Evolutionary conservation across 2,797 vertebrate genomes (phyloP).

Genomic region (Melanotaenia maccullochi): DNA sequence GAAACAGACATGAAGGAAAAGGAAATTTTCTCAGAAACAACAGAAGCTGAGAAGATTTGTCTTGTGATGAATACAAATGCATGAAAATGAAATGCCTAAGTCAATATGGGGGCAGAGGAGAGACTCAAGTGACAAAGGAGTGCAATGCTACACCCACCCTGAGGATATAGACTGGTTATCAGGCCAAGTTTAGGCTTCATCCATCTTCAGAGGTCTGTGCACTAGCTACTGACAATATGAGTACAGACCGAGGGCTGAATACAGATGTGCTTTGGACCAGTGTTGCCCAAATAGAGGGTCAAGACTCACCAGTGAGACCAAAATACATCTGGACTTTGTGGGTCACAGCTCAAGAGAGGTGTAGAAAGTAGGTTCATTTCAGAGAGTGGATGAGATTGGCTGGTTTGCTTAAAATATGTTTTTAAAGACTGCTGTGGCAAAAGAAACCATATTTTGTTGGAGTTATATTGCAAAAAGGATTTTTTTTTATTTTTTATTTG

Average conservation of each 20-base stretch:
- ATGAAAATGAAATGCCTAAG: conserved; percentile 76
- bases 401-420: conserved; percentile 24
- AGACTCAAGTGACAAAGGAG: conserved; percentile 69
- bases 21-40: conserved; percentile 30
- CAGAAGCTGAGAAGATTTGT: conserved; percentile 24
- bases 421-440: conserved; percentile 10
- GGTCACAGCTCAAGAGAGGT: conserved; percentile 66
- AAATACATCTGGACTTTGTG: conserved; percentile 52
- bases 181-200: conserved; percentile 71
- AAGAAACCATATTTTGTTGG: background rate
- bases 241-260: conserved; percentile 64
- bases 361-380: too few species aligned
- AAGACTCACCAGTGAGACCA: conserved; percentile 44
- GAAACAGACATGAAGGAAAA: conserved; percentile 11
- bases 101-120: conserved; percentile 71
- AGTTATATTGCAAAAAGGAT: conserved; percentile 3
- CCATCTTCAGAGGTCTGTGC: conserved; percentile 73
- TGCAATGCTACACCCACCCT: conserved; percentile 51
- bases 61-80: conserved; percentile 66
- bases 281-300: conserved; percentile 69
- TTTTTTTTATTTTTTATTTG: background rate
- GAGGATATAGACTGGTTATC: conserved; percentile 75
- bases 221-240: conserved; percentile 70
- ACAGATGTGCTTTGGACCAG: conserved; percentile 71
- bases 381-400: background rate